Percentiles rank a stretch among this genome's conserved stretches.
These are phyloP conservation scores for Ormyrus thymus DNA, from an alignment of 2,888 invertebrate genomes.

Conservation along the genomic window DNA sequence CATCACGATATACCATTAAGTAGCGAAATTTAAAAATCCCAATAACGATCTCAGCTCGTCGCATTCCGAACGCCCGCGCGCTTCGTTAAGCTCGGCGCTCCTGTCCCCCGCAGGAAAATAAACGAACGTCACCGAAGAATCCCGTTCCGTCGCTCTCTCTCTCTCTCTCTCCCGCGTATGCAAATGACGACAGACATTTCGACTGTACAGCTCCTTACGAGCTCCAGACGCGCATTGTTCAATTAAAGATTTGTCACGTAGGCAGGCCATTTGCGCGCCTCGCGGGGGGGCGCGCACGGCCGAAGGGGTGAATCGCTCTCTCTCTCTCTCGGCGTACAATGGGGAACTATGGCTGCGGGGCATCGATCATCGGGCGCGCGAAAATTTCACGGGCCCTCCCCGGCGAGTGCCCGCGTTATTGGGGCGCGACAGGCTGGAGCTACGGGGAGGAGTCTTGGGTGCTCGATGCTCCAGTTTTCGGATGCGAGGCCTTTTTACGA, in stretches of 20 bases:
- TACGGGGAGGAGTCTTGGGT: too few species aligned
- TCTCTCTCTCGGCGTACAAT: not conserved
- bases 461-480: too few species aligned
- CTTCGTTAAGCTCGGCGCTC: too few species aligned
- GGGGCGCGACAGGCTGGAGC: too few species aligned
- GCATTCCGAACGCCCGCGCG: too few species aligned
- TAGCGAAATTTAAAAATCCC: not conserved
- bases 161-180: not conserved
- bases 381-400: constrained; percentile 13
- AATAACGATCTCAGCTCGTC: too few species aligned
- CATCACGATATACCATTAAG: too few species aligned
- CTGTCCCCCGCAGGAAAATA: too few species aligned
- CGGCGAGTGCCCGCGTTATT: too few species aligned
- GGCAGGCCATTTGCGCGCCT: constrained; percentile 57
- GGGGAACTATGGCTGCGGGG: not conserved
- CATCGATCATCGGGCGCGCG: constrained; percentile 34
- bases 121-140: too few species aligned
- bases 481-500: too few species aligned
- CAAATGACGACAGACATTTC: constrained; percentile 31
- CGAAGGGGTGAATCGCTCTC: not conserved
- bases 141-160: not conserved
- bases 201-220: not conserved
- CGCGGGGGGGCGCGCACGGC: constrained; percentile 6
- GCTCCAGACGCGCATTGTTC: constrained; percentile 63
- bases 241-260: constrained; percentile 73